Evolutionary conservation across 2,797 vertebrate genomes (phyloP).

Genomic region (Corythornis leucogaster): DNA sequence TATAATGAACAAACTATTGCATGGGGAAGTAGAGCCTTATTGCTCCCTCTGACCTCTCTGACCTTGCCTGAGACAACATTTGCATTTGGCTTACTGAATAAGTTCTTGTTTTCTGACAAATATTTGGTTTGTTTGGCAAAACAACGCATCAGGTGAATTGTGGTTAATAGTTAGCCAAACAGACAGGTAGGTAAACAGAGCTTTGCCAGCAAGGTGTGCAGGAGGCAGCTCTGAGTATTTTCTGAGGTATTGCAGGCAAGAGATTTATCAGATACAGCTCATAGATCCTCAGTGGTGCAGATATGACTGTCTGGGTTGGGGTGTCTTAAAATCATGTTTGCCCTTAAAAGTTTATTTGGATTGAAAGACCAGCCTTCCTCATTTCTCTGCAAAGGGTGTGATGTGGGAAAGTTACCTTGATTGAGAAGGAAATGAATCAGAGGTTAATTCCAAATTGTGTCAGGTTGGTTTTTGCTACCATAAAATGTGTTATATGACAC

Average conservation of each 20-base stretch:
- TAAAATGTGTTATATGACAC: neutral
- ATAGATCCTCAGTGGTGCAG: neutral
- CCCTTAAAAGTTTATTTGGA: neutral
- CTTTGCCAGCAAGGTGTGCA: conserved; percentile 1
- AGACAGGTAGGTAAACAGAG: conserved; percentile 34
- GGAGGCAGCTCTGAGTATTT: neutral
- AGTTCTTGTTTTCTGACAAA: conserved; percentile 59
- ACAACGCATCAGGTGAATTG: neutral
- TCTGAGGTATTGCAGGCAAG: neutral
- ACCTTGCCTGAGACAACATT: conserved; percentile 47
- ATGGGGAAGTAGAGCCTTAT: neutral
- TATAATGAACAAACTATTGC: neutral
- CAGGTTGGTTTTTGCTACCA: neutral
- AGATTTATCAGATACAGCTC: neutral
- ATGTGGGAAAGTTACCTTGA: neutral
- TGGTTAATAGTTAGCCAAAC: conserved; percentile 63
- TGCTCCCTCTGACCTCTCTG: neutral
- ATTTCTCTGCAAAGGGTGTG: neutral
- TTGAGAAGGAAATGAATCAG: conserved; percentile 40
- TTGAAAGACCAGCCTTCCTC: neutral
- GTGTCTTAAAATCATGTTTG: neutral
- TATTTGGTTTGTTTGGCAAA: conserved; percentile 44
- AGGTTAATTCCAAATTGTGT: neutral
- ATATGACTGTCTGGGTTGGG: neutral
- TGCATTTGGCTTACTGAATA: conserved; percentile 36